Base-by-base conservation (phyloP, 2,113 vertebrate genomes). In the Nesogale talazaci region DNA sequence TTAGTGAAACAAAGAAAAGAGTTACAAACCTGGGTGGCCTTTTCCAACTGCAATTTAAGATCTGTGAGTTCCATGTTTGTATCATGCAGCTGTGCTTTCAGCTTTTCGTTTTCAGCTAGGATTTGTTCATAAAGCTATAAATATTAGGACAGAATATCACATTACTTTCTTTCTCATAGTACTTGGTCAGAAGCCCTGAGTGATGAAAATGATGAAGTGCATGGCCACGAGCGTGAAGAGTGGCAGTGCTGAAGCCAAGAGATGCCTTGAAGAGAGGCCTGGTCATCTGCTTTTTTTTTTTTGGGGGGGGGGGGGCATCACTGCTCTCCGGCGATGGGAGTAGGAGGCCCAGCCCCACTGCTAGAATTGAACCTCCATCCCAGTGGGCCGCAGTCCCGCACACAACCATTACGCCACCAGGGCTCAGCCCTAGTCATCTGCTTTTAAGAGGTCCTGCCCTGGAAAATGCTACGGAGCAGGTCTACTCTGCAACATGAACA, bases 121-220 rank as follows among this genome's bases (percentile, higher is more conserved):
- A 99, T 99, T 98, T 99, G 99, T 98, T 99, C 99, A 96, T 99
- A 99, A 98, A 99, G 99, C 99, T 99, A 95, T 31, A 96, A 83
- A 97, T 96, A 86, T 97, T n/a, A 89, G 15, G 38, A 10, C 6
- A 88, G 12, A 92, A 86, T 17, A 91, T 91, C 11, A 92, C 93
- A 92, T 96, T 95, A 96, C 27, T 89, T 93, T 86, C 23, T 91
- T 19, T 89, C 23, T n/a, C n/a, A 78, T 82, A 23, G 34, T 40
- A 90, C 70, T 56, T 78, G 69, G 65, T 72, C 19, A 34, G 20
- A 20, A 3, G 1, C 34, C n/a, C 20, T 70, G 69, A 34, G 6
- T 72, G 20, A 72, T 2, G 14, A 6, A 34, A 72, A 72, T 31
- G n/a, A 72, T 19, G 17, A 34, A 34, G 31, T 9, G 31, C 16